phyloP scores from a whole-genome alignment of 2,113 vertebrate genomes.

The Falco punctatus region DNA sequence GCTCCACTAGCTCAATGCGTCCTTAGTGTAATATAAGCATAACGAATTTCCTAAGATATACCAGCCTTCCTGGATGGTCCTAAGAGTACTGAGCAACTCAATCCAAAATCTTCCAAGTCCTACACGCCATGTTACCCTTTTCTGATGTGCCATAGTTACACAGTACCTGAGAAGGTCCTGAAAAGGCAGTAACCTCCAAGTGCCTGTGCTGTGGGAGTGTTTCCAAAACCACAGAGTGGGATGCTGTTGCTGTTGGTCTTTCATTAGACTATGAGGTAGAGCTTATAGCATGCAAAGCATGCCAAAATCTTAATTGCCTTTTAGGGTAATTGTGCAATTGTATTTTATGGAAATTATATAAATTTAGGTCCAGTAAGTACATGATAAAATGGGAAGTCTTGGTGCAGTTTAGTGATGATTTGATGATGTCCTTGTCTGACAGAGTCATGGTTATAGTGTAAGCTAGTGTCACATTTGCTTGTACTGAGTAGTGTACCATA shows the following conservation, averaged over 20 bases:
- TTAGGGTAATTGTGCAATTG: neutral
- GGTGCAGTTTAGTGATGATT: neutral
- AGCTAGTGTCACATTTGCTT: neutral
- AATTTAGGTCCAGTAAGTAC: neutral
- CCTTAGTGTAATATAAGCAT: neutral
- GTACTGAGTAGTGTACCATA: neutral
- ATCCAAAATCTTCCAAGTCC: neutral
- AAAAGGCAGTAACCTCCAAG: neutral
- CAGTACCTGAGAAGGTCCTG: neutral
- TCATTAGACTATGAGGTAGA: neutral
- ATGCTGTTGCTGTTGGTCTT: neutral
- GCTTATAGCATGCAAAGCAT: neutral
- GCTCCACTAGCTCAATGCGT: neutral
- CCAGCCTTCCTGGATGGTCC: neutral
- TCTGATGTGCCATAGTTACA: neutral
- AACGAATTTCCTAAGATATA: neutral
- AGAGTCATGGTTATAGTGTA: neutral
- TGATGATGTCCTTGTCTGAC: neutral
- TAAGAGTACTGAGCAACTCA: neutral
- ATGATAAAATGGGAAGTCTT: neutral
- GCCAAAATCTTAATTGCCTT: neutral
- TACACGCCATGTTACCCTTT: neutral
- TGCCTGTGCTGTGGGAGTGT: neutral
- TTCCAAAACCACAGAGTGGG: neutral
- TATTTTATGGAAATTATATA: neutral